These are phyloP conservation scores for Crocallis elinguaria DNA, from an alignment of 2,888 invertebrate genomes.

Conservation along the genomic window DNA sequence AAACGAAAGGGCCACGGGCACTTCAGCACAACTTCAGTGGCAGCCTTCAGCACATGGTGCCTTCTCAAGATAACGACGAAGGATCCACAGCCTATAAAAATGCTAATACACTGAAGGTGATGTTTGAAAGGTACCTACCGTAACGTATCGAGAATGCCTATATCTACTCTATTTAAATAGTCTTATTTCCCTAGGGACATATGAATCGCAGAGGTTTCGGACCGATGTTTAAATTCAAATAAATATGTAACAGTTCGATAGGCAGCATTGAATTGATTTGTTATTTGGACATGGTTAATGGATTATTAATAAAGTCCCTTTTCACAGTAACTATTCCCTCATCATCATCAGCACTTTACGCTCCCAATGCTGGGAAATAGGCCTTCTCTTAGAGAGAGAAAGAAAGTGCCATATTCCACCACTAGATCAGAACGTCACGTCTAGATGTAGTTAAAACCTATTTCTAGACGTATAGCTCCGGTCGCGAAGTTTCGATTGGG, in stretches of 20 bases:
- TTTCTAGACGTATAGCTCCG: too few species aligned
- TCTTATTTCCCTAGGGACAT: slow-evolving; percentile 20
- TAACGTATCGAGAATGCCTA: slow-evolving; percentile 18
- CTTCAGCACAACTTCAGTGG: slow-evolving; percentile 35
- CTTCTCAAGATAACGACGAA: slow-evolving; percentile 56
- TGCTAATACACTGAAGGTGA: slow-evolving; percentile 67
- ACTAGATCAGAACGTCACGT: too few species aligned
- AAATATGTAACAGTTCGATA: slow-evolving; percentile 26
- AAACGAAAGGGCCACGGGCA: slow-evolving; percentile 45
- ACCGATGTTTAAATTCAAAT: slow-evolving; percentile 33
- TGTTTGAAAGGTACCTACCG: slow-evolving; percentile 51
- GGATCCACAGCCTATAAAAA: slow-evolving; percentile 67
- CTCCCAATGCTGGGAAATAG: too few species aligned
- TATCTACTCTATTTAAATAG: slow-evolving; percentile 19
- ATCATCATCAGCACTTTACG: too few species aligned
- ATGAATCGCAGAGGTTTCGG: slow-evolving; percentile 22
- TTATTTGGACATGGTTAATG: slow-evolving; percentile 20
- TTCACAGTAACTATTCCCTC: too few species aligned
- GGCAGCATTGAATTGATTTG: slow-evolving; percentile 28
- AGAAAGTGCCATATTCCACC: too few species aligned
- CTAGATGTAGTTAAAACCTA: too few species aligned
- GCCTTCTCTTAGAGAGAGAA: too few species aligned
- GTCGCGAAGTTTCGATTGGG: too few species aligned
- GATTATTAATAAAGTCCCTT: slow-evolving; percentile 11
- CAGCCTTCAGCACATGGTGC: slow-evolving; percentile 40